phyloP scores from a whole-genome alignment of 1,140 invertebrate genomes.

The Drosophila punjabiensis region DNA sequence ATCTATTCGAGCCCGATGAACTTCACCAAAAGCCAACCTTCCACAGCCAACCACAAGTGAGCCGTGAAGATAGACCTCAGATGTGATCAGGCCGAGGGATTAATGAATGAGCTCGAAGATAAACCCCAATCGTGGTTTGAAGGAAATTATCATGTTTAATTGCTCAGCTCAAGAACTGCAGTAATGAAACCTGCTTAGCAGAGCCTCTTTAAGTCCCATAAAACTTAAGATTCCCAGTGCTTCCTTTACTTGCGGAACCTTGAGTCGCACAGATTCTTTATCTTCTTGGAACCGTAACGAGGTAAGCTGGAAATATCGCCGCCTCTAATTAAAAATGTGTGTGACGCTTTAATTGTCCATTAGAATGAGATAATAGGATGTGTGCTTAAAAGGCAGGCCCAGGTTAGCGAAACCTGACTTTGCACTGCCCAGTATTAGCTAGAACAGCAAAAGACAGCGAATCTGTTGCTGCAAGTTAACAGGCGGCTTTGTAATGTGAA shows the following conservation, averaged over 20 bases:
- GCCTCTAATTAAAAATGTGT: constrained; percentile 34
- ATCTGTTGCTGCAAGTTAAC: not conserved
- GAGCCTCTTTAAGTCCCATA: not conserved
- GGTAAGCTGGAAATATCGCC: constrained; percentile 32
- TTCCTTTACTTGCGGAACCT: constrained; percentile 28
- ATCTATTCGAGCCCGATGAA: constrained; percentile 2
- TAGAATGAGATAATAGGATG: constrained; percentile 20
- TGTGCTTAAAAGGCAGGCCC: constrained; percentile 15
- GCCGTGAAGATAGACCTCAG: constrained; percentile 15
- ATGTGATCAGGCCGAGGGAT: not conserved
- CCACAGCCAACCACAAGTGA: constrained; percentile 30
- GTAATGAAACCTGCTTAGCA: not conserved
- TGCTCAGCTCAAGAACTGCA: not conserved
- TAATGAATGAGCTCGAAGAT: not conserved
- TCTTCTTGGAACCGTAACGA: constrained; percentile 47
- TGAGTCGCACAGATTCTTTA: constrained; percentile 18
- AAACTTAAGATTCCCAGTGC: constrained; percentile 1
- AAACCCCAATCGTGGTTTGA: not conserved
- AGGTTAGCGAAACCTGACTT: not conserved
- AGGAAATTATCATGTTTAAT: constrained; percentile 8
- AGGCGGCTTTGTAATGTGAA: not conserved
- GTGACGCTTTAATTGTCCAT: constrained; percentile 28
- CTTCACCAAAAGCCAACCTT: constrained; percentile 14
- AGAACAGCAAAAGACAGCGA: not conserved
- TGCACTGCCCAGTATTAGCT: constrained; percentile 2